These are phyloP conservation scores for Huso huso DNA, from an alignment of 2,797 vertebrate species.

Conservation along the genomic window DNA sequence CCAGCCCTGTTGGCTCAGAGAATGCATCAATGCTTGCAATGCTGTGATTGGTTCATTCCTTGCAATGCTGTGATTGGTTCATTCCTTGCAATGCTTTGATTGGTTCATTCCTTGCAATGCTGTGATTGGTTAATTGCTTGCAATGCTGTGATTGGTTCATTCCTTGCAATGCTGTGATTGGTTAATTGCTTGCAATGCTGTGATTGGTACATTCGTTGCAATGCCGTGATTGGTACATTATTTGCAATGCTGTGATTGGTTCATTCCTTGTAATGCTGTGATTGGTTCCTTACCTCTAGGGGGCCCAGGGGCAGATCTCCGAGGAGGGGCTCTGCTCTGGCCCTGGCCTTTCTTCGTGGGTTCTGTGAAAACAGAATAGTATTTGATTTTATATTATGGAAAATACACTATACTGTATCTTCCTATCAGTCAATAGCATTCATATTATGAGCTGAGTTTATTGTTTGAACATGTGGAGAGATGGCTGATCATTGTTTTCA, in stretches of 20 bases:
- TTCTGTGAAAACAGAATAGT: slow-evolving; percentile 54
- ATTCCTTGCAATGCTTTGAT: too few species aligned
- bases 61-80: too few species aligned
- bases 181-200: too few species aligned
- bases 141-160: too few species aligned
- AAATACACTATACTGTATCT: not conserved
- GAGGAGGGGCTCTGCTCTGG: slow-evolving; percentile 26
- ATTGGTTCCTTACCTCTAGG: slow-evolving; percentile 17
- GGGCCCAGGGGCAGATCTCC: slow-evolving; percentile 21
- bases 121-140: too few species aligned
- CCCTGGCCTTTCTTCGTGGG: slow-evolving; percentile 71
- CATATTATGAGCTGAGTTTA: not conserved
- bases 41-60: too few species aligned
- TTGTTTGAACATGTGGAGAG: not conserved
- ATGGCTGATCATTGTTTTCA: not conserved
- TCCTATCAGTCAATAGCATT: not conserved
- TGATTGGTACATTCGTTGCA: too few species aligned
- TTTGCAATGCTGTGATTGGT: too few species aligned
- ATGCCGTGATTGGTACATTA: slow-evolving; percentile 33
- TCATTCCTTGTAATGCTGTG: not conserved
- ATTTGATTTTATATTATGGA: not conserved
- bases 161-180: too few species aligned
- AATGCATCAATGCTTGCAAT: too few species aligned
- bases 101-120: too few species aligned
- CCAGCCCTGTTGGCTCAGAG: too few species aligned